Evolutionary conservation across 2,888 invertebrate species (phyloP), one percentile per base, ranked within the genome.

Genomic region (Heliconius cydno): DNA sequence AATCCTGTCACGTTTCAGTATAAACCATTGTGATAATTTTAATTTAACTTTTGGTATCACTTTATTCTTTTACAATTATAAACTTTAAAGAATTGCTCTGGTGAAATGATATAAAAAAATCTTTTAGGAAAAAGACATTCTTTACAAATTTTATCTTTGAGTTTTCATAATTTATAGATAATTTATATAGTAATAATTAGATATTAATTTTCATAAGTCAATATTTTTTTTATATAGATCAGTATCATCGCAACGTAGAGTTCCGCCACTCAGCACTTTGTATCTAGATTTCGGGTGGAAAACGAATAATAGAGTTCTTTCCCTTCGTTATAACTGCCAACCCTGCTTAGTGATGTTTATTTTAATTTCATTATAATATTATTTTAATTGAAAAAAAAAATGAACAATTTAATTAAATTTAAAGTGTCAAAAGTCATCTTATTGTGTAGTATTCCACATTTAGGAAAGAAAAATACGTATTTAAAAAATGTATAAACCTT

Each of bases 1-100:
- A 77, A 71, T 77, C 77, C n/a, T 28, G 63, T 38, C 34, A 71
- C 41, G 70, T 71, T 70, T 52, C 52, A 67, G 66, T 52, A 76
- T 52, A 67, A 67, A 57, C 52, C 67, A 9, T 57, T 66, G 76
- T 52, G 34, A 73, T 60, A 60, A 73, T 73, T 73, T 73, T 60
- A 73, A 60, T 73, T 73, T 73, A 73, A 73, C 60, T 73, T 60
- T 73, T 38, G 73, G 13, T 25, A 60, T 4, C 13, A 60, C 22
- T 60, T 38, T 60, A 73, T 73, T 60, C 60, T n/a, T 57, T 73
- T n/a, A 73, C 30, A 72, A 72, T 60, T 15, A 34, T 60, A n/a
- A 38, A 60, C 7, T 60, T 52, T n/a, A 38, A 38, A n/a, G n/a
- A 73, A 13, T 30, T 52, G 13, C n/a, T 10, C 6, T 70, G n/a